Base-by-base conservation (phyloP, 1,140 invertebrate species). In the Sitophilus oryzae region DNA sequence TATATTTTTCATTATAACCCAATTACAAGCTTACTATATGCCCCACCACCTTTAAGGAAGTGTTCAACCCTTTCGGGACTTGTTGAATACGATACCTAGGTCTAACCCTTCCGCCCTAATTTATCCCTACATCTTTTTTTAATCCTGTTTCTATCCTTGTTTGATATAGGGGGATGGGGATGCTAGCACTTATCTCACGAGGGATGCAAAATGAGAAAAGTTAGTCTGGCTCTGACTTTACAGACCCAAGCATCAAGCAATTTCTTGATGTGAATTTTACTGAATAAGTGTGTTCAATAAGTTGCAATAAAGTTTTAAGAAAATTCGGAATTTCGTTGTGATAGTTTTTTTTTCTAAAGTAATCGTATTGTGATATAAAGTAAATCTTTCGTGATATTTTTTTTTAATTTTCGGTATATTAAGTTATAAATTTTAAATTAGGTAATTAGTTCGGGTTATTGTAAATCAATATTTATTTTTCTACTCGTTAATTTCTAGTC, bases 211-310 rank as follows among this genome's bases (percentile, higher is more conserved):
- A n/a, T n/a, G n/a, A 3, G 30, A 19, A 44, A 4, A 19, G 35
- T 58, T 44, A 58, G 56, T 58, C 56, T 52, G 38, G 56, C 48
- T 52, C 56, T 58, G 56, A 52, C 56, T 58, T 48, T 49, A 58
- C 56, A 58, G 56, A 42, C 43, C 49, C 52, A 22, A 9, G 47
- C 49, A 51, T 20, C 20, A 15, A n/a, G n/a, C n/a, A n/a, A n/a
- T n/a, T n/a, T n/a, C n/a, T 34, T 18, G 11, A 46, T 46, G 22
- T 46, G 22, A 46, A 22, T 15, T n/a, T n/a, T n/a, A n/a, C n/a
- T n/a, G n/a, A n/a, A n/a, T n/a, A n/a, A n/a, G n/a, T n/a, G n/a
- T n/a, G n/a, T n/a, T n/a, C n/a, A n/a, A n/a, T n/a, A n/a, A n/a
- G 21, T 18, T 30, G 49, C 49, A 52, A 52, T 52, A 52, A 22